Percentiles rank a stretch among this genome's conserved stretches.
phyloP scores from a whole-genome alignment of 2,797 vertebrate genomes.

The Sebastes vulpes region DNA sequence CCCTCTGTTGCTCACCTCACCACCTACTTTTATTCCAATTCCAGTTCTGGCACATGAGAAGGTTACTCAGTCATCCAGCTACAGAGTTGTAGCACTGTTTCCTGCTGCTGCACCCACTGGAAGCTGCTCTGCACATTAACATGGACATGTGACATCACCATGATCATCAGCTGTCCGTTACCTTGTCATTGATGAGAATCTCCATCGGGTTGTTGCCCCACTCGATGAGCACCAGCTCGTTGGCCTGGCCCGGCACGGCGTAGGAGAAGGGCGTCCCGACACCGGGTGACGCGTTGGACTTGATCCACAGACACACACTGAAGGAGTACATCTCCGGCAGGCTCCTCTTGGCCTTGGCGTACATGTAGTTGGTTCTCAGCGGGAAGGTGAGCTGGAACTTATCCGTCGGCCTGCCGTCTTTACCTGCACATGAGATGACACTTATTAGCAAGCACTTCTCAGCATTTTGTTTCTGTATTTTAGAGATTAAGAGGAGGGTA shows the following conservation, averaged over 20 bases:
- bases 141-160: not conserved
- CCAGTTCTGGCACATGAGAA: not conserved
- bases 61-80: constrained; percentile 4
- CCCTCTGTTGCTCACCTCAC: constrained; percentile 19
- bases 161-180: constrained; percentile 44
- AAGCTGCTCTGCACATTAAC: not conserved
- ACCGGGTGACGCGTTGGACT: constrained; percentile 93
- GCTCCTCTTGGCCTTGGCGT: constrained; percentile 94
- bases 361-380: constrained; percentile 98
- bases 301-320: constrained; percentile 96
- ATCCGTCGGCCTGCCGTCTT: constrained; percentile 91
- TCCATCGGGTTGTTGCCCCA: constrained; percentile 99
- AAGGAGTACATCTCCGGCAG: constrained; percentile 99
- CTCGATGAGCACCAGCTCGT: constrained; percentile 96
- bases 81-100: not conserved
- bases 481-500: not conserved
- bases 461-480: not conserved
- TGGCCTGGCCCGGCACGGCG: constrained; percentile 93
- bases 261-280: constrained; percentile 98
- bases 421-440: constrained; percentile 81
- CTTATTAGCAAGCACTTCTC: not conserved
- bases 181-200: constrained; percentile 98
- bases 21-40: constrained; percentile 19
- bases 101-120: not conserved
- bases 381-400: constrained; percentile 97